A percentile compares a stretch with the other conserved stretches of the same genome.
phyloP scores from a whole-genome alignment of 2,888 invertebrate species.

The Deilephila elpenor region DNA sequence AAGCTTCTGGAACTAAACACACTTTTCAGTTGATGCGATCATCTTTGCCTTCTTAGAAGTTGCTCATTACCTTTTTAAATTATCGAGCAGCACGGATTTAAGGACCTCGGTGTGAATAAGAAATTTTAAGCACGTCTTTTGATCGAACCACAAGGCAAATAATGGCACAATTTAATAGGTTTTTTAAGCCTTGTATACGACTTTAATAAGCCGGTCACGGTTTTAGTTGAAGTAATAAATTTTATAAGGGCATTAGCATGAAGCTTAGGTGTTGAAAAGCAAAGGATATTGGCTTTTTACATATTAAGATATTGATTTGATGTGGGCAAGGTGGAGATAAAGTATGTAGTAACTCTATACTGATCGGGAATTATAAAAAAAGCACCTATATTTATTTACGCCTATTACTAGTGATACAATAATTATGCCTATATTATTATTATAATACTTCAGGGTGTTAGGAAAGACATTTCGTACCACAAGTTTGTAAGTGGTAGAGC shows the following conservation, averaged over 20 bases:
- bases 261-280: neutral
- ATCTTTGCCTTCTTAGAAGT: neutral
- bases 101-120: neutral
- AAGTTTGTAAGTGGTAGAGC: no score
- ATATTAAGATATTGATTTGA: neutral
- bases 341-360: neutral
- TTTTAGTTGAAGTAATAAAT: neutral
- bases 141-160: constrained; percentile 14
- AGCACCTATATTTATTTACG: no score
- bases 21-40: neutral
- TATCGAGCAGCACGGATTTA: neutral
- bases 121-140: constrained; percentile 1
- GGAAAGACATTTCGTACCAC: no score
- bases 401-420: no score
- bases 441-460: no score
- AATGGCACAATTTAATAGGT: constrained; percentile 18
- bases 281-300: neutral
- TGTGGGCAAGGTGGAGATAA: neutral
- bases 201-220: constrained; percentile 20
- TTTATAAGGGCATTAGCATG: constrained; percentile 20
- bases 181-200: constrained; percentile 2
- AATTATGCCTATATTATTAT: no score
- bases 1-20: no score
- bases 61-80: neutral
- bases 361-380: neutral